A percentile compares a stretch with the other conserved stretches of the same genome.
These are phyloP conservation scores for Himalopsyche phryganea DNA, from an alignment of 1,140 invertebrate species.

Conservation along the genomic window DNA sequence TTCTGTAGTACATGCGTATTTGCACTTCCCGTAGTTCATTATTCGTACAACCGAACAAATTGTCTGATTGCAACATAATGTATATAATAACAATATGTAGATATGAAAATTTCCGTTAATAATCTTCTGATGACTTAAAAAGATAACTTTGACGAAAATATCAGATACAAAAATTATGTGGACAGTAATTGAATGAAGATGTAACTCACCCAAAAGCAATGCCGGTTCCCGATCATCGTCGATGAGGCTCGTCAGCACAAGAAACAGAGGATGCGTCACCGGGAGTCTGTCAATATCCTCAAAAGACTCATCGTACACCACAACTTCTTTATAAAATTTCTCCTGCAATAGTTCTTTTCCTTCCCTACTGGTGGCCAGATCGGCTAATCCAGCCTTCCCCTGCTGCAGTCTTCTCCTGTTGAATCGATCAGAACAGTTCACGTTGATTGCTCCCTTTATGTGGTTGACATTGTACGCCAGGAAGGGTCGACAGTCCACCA, in stretches of 20 bases:
- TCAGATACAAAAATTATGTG: too few species aligned
- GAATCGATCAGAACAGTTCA: slow-evolving; percentile 73
- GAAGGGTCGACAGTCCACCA: slow-evolving; percentile 72
- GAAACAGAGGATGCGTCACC: slow-evolving; percentile 59
- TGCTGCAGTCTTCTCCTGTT: slow-evolving; percentile 66
- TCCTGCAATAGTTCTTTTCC: slow-evolving; percentile 63
- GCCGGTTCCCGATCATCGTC: slow-evolving; percentile 68
- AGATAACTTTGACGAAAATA: too few species aligned
- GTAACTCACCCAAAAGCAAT: slow-evolving; percentile 69
- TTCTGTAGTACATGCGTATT: too few species aligned
- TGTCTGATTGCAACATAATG: too few species aligned
- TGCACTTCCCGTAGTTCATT: too few species aligned
- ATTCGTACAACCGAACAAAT: too few species aligned
- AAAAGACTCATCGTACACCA: slow-evolving; percentile 69
- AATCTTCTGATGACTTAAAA: too few species aligned
- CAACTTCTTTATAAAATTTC: slow-evolving; percentile 57
- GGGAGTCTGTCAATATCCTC: slow-evolving; percentile 59
- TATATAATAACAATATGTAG: too few species aligned
- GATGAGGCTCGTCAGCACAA: slow-evolving; percentile 65
- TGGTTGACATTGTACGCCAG: slow-evolving; percentile 70
- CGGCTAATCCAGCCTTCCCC: slow-evolving; percentile 64
- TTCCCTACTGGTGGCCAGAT: slow-evolving; percentile 61
- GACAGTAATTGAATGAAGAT: too few species aligned
- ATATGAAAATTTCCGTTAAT: too few species aligned
- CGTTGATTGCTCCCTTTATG: slow-evolving; percentile 69